Conservation (phyloP, 2,888 invertebrate genomes). For the Phortica okadai region DNA sequence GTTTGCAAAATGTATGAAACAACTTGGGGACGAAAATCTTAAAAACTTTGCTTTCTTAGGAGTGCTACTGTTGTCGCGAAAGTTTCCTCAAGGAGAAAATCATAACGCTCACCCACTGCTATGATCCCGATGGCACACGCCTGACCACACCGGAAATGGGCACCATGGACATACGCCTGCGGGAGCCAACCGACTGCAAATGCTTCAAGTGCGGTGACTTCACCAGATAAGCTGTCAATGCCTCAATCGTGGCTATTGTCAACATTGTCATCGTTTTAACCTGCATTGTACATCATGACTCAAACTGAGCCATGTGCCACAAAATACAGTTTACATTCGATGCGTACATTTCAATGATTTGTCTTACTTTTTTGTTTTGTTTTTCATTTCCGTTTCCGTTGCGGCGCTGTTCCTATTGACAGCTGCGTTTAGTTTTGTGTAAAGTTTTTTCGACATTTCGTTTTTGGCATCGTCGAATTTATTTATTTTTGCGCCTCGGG, state of each 20-base stretch:
- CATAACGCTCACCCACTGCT: slow-evolving; percentile 89
- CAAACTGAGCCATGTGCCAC: background rate
- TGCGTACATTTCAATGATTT: background rate
- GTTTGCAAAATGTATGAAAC: slow-evolving; percentile 19
- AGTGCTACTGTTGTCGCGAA: slow-evolving; percentile 94
- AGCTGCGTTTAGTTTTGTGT: background rate
- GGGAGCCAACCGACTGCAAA: slow-evolving; percentile 92
- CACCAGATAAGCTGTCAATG: slow-evolving; percentile 79
- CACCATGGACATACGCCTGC: slow-evolving; percentile 87
- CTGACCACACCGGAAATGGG: slow-evolving; percentile 83
- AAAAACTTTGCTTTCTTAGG: slow-evolving; percentile 76
- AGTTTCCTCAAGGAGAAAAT: slow-evolving; percentile 88
- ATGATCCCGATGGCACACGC: slow-evolving; percentile 90
- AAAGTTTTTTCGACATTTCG: background rate
- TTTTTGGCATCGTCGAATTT: slow-evolving; percentile 1
- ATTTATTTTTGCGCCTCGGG: background rate
- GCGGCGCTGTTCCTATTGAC: background rate
- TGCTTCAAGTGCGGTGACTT: slow-evolving; percentile 93
- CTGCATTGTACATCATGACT: background rate
- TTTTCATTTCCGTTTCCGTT: slow-evolving; percentile 6
- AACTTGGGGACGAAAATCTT: background rate
- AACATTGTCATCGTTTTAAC: slow-evolving; percentile 2
- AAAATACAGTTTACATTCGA: slow-evolving; percentile 4
- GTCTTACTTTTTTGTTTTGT: background rate
- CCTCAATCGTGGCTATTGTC: background rate